Conservation (phyloP, 2,888 invertebrate genomes). For the Sphaerophoria taeniata region DNA sequence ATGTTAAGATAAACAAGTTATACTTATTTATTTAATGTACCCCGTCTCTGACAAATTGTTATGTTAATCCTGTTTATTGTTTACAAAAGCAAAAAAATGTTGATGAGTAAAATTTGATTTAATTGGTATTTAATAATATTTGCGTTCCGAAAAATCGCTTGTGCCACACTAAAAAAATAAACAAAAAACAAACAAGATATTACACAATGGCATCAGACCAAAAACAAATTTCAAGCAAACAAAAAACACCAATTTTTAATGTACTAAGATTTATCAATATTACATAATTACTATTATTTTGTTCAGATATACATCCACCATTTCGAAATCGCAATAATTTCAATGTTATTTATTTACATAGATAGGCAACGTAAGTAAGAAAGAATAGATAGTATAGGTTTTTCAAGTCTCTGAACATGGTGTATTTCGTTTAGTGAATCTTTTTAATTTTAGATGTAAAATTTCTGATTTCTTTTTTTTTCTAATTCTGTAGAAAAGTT, state of each 20-base stretch:
- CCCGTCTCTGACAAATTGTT: constrained; percentile 24
- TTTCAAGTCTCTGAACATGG: constrained; percentile 53
- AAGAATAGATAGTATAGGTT: constrained; percentile 72
- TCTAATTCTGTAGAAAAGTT: not conserved
- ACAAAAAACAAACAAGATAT: constrained; percentile 67
- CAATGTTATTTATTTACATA: constrained; percentile 70
- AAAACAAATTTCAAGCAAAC: constrained; percentile 72
- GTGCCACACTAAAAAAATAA: constrained; percentile 69
- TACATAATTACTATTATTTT: constrained; percentile 52
- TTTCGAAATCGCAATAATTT: constrained; percentile 69
- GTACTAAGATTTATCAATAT: constrained; percentile 70
- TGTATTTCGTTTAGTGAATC: constrained; percentile 23
- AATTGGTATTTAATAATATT: constrained; percentile 59
- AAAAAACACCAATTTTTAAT: constrained; percentile 73
- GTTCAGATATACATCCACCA: constrained; percentile 71
- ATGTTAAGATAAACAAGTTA: constrained; percentile 54
- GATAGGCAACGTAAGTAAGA: constrained; percentile 70
- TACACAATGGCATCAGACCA: constrained; percentile 73
- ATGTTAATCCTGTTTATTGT: constrained; percentile 51
- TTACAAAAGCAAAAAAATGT: constrained; percentile 40
- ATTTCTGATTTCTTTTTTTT: not conserved
- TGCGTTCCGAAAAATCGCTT: constrained; percentile 65
- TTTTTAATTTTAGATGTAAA: not conserved
- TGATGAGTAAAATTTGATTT: not conserved
- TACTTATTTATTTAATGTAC: constrained; percentile 39